Base-by-base conservation (phyloP, 1,140 invertebrate species). In the Leptinotarsa undecemlineata region DNA sequence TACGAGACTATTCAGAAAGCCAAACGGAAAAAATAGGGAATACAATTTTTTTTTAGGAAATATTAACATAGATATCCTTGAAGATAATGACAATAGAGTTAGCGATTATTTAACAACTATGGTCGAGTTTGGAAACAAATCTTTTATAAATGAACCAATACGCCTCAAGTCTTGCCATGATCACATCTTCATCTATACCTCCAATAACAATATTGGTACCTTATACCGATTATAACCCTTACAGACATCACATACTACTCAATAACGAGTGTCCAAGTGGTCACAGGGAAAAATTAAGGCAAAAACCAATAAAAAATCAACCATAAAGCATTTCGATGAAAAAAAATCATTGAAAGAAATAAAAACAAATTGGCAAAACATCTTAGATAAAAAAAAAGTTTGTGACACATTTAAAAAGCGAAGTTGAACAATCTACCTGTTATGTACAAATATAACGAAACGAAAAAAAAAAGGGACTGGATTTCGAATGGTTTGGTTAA, bases 1-100 rank as follows among this genome's bases (percentile, higher is more conserved):
- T 73, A 57, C 72, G 72, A 72, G 42, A 26, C 14, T 78, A 42
- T 71, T 85, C 83, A 51, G 48, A 51, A 13, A 51, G 13, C 48
- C 48, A 51, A 17, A 17, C 48, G 17, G 3, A 51, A 51, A 51
- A 51, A 51, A 51, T 51, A 3, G 15, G 13, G 2, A 51, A 15
- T 51, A 51, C 5, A 5, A 51, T 14, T 51, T 51, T 51, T 14
- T 51, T 11, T 5, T 51, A 14, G 48, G 48, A 17, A 6, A 51
- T 51, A 51, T 51, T 17, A 51, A 51, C 48, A 23, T 4, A 23
- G 23, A 4, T 23, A 51, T 51, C 48, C 48, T 51, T 17, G 17
- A 51, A 13, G 48, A 51, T 0, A 51, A 51, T 51, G 48, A 51
- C 48, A 51, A 51, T 17, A 51, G 17, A 51, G 6, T 15, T 51